These are phyloP conservation scores for Luehdorfia chinensis DNA, from an alignment of 1,140 invertebrate genomes.

Conservation along the genomic window DNA sequence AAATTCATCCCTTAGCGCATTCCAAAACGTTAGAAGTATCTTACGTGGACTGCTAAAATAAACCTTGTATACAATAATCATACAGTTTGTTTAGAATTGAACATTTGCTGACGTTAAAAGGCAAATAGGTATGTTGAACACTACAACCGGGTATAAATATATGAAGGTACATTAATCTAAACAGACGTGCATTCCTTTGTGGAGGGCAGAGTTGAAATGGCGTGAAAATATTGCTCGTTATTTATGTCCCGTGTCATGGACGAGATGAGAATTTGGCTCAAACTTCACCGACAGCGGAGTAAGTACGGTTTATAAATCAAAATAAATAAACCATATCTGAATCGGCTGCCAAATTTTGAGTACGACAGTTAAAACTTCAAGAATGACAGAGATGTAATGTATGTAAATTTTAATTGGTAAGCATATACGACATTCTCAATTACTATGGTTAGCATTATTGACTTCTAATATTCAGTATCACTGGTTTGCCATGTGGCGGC, in stretches of 20 bases:
- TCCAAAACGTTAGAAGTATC: slow-evolving; percentile 22
- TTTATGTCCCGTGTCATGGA: slow-evolving; percentile 55
- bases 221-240: slow-evolving; percentile 73
- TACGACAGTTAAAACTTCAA: neutral
- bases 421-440: no score
- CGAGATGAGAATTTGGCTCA: slow-evolving; percentile 39
- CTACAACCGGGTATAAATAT: slow-evolving; percentile 64
- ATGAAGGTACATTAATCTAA: slow-evolving; percentile 73
- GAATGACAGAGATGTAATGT: no score
- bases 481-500: no score
- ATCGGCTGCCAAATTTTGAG: neutral
- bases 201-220: slow-evolving; percentile 68
- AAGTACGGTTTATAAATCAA: slow-evolving; percentile 13
- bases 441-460: no score
- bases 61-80: neutral
- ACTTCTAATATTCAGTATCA: no score
- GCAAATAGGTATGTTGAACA: slow-evolving; percentile 31
- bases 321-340: slow-evolving; percentile 9
- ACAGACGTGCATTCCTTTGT: slow-evolving; percentile 66
- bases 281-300: slow-evolving; percentile 13
- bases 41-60: neutral
- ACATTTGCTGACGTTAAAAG: slow-evolving; percentile 20
- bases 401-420: no score
- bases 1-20: slow-evolving; percentile 50
- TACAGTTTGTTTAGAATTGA: slow-evolving; percentile 23